Evolutionary conservation across 2,888 invertebrate genomes (phyloP), one percentile per base, ranked within the genome.

Genomic region (Drosophila limbata): DNA sequence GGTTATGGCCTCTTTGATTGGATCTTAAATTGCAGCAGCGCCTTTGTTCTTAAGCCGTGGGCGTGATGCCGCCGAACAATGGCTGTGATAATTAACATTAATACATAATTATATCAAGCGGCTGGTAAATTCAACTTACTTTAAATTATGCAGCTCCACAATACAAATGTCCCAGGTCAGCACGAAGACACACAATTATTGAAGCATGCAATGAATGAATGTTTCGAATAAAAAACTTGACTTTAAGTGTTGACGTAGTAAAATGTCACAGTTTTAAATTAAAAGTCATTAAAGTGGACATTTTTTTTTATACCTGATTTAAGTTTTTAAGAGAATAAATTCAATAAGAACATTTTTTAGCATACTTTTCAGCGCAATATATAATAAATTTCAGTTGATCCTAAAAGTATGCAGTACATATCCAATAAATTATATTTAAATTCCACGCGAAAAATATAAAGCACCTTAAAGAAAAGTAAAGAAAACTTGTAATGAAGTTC

Each of bases 91-190:
- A 84, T 84, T 80, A 78, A 83, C 73, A 74, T 78, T 83, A 85
- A 83, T 84, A 81, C 83, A 77, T 85, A 83, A 84, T 84, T 84
- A 85, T 78, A 68, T 64, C 69, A 69, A 64, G 53, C 62, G 62
- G 64, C 44, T 48, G 63, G 64, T 50, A 64, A 61, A 65, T 61
- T 67, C 53, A 44, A 50, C 39, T 45, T 15, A 39, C 55, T 60
- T 52, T 57, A 67, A 60, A 65, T 76, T 60, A 60, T 59, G 56
- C 60, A 25, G 45, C 71, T 25, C 39, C 37, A 44, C 60, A 45
- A 50, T 52, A 37, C 45, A 48, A 25, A 47, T 47, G 44, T 35
- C 33, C 21, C 55, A 35, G 44, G 44, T 56, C 55, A 45, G 44
- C n/a, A 4, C 6, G 21, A 35, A 56, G 44, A 45, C 35, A 8